Conservation (phyloP, 1,140 invertebrate genomes). For the Lethocerus indicus region DNA sequence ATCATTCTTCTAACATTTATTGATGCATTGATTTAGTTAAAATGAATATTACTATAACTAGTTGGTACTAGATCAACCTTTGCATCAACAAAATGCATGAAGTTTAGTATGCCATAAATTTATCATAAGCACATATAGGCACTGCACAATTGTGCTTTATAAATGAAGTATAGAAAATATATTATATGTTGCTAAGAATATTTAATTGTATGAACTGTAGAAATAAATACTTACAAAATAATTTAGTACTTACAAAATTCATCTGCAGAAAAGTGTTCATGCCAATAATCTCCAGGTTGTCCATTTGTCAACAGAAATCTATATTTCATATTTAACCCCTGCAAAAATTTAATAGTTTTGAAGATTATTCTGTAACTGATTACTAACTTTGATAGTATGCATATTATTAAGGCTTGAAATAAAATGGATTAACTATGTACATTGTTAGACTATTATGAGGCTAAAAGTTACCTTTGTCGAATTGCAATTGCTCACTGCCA, state of each 20-base stretch:
- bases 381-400: not conserved
- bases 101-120: too few species aligned
- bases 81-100: not conserved
- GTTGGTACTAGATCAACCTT: not conserved
- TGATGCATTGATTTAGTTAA: too few species aligned
- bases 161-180: not conserved
- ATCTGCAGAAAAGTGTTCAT: conserved; percentile 78
- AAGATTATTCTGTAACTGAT: not conserved
- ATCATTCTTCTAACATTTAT: too few species aligned
- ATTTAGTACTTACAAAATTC: conserved; percentile 66
- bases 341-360: too few species aligned
- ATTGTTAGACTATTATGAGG: not conserved
- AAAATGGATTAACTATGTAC: not conserved
- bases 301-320: conserved; percentile 56
- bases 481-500: conserved; percentile 54
- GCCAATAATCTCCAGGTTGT: conserved; percentile 52
- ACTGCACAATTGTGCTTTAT: not conserved
- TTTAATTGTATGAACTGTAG: not conserved
- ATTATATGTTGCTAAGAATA: not conserved
- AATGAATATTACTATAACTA: too few species aligned
- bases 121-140: too few species aligned
- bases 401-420: not conserved
- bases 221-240: conserved; percentile 6
- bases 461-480: conserved; percentile 31
- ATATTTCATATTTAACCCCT: conserved; percentile 19